Evolutionary conservation across 2,888 invertebrate species (phyloP).

Genomic region (Caenorhabditis sp.): DNA sequence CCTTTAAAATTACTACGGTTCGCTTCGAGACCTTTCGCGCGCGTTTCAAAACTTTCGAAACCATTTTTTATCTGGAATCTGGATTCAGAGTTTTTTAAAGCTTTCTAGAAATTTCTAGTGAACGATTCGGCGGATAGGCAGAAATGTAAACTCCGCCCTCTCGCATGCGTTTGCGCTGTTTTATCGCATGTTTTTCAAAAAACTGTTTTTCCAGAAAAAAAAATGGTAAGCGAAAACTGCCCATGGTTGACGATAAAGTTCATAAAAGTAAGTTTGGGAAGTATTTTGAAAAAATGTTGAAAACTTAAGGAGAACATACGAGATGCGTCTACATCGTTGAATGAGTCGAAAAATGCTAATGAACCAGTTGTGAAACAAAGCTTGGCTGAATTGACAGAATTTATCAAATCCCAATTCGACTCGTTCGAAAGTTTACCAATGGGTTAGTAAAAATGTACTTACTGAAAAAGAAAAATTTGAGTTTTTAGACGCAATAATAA

Average conservation of each 20-base stretch:
- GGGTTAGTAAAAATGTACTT: background rate
- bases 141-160: background rate
- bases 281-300: background rate
- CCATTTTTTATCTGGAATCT: too few species aligned
- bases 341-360: constrained; percentile 5
- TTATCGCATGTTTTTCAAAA: constrained; percentile 12
- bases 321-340: too few species aligned
- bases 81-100: too few species aligned
- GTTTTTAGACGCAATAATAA: constrained; percentile 17
- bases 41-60: too few species aligned
- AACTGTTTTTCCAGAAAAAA: background rate
- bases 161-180: background rate
- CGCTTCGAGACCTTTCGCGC: background rate
- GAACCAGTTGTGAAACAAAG: constrained; percentile 12
- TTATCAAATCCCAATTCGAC: constrained; percentile 9
- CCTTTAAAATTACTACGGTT: background rate
- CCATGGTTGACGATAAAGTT: background rate
- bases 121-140: too few species aligned
- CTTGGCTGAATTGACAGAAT: constrained; percentile 16
- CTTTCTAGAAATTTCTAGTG: background rate
- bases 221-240: background rate
- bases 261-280: too few species aligned
- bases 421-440: constrained; percentile 13
- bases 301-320: too few species aligned
- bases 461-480: background rate